Conservation (phyloP, 2,113 vertebrate species). For the Ochotona princeps region DNA sequence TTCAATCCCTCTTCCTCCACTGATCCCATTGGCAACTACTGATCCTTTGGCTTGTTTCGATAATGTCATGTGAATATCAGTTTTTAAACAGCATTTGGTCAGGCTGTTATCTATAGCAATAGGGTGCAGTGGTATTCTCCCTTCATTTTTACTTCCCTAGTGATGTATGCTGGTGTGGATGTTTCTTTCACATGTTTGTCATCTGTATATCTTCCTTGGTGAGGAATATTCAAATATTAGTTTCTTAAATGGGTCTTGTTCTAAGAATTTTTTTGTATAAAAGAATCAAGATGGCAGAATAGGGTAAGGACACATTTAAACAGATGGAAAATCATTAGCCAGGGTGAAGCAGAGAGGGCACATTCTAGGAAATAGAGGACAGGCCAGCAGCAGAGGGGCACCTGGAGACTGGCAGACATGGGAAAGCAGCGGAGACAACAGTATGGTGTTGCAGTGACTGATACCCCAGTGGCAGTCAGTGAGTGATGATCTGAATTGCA, state of each 20-base stretch:
- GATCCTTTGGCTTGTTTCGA: not conserved
- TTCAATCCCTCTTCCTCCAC: not conserved
- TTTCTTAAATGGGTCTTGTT: slow-evolving; percentile 10
- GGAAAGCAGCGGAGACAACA: no score
- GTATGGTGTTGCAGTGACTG: no score
- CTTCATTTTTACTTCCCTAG: not conserved
- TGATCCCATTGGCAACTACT: not conserved
- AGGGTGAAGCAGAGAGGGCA: no score
- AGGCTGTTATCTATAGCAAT: not conserved
- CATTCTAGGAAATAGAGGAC: no score
- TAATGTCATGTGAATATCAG: not conserved
- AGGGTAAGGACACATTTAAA: no score
- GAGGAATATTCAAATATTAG: not conserved
- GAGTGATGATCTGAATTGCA: no score
- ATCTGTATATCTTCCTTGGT: not conserved
- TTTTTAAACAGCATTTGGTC: not conserved
- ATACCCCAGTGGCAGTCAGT: no score
- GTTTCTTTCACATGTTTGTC: not conserved
- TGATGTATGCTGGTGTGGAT: no score
- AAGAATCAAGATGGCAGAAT: no score
- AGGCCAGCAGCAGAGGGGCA: no score
- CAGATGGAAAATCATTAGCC: no score
- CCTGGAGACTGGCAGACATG: no score
- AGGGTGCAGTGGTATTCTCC: not conserved
- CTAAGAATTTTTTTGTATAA: not conserved